Conservation (phyloP, 2,797 vertebrate species). For the Vireo griseus region DNA sequence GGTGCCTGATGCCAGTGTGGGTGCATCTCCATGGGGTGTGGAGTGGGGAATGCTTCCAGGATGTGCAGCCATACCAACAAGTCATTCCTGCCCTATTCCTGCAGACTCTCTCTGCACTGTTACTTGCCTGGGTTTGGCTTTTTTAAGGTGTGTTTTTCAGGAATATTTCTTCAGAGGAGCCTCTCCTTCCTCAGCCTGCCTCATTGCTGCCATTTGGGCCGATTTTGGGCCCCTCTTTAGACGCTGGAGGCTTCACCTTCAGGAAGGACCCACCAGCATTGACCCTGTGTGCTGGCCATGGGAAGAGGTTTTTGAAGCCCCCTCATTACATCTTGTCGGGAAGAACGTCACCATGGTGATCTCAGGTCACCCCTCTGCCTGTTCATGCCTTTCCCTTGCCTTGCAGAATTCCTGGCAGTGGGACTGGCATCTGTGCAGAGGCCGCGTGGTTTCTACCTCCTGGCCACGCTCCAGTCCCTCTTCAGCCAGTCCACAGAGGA, state of each 20-base stretch:
- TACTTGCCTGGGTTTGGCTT: neutral
- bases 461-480: constrained; percentile 77
- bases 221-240: neutral
- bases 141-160: neutral
- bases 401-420: constrained; percentile 79
- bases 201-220: neutral
- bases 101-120: neutral
- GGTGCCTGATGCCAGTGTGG: neutral
- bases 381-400: neutral
- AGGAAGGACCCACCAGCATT: neutral
- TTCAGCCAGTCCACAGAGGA: constrained; percentile 77
- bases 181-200: neutral
- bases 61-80: neutral
- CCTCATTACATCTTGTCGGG: neutral
- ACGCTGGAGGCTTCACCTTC: neutral
- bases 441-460: constrained; percentile 73
- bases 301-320: neutral
- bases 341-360: fast-evolving
- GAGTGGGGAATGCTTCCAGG: neutral
- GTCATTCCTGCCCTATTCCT: neutral
- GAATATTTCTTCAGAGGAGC: neutral
- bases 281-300: fast-evolving
- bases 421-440: constrained; percentile 80
- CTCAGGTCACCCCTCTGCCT: neutral
- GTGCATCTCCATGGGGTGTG: fast-evolving